Evolutionary conservation across 2,113 vertebrate genomes (phyloP).

Genomic region (Gila orcuttii): DNA sequence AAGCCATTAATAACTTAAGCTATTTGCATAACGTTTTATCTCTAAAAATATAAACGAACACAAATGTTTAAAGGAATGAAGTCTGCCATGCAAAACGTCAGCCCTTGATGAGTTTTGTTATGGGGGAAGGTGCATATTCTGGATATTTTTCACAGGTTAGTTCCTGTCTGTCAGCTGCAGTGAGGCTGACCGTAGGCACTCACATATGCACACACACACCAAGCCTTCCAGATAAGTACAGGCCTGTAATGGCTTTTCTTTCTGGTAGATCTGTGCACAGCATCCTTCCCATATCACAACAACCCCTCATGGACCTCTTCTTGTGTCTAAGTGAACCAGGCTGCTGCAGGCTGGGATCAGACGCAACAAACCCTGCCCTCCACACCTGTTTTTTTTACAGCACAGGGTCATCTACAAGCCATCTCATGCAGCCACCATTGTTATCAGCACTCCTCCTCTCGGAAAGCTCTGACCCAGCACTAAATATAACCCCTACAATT

Average conservation of each 20-base stretch:
- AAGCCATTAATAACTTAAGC: not conserved
- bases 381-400: conserved; percentile 50
- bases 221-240: conserved; percentile 4
- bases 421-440: conserved; percentile 56
- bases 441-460: conserved; percentile 57
- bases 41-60: not conserved
- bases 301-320: conserved; percentile 35
- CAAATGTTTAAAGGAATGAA: not conserved
- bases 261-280: conserved; percentile 24
- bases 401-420: conserved; percentile 49
- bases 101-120: not conserved
- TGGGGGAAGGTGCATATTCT: not conserved
- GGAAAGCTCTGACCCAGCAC: conserved; percentile 61
- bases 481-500: conserved; percentile 67
- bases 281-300: conserved; percentile 47
- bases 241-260: conserved; percentile 44
- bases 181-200: not conserved
- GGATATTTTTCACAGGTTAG: not conserved
- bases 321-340: conserved; percentile 9
- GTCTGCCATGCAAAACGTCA: not conserved
- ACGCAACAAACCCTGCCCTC: conserved; percentile 34
- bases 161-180: not conserved
- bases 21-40: too few species aligned
- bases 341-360: conserved; percentile 30
- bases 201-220: not conserved